Conservation (phyloP, 2,113 vertebrate genomes). For the Rallus limicola region DNA sequence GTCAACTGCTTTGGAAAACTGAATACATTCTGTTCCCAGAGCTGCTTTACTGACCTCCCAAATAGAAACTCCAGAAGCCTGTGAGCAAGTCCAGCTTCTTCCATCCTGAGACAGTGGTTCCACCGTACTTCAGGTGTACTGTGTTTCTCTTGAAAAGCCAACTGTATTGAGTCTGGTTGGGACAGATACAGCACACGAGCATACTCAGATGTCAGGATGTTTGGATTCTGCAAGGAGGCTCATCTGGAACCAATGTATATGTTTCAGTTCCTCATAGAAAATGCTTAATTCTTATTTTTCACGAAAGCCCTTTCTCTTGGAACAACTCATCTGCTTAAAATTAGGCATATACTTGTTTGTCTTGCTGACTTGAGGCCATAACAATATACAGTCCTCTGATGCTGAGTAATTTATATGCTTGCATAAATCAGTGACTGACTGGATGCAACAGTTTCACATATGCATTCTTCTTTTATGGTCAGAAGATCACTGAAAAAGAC, state of each 20-base stretch:
- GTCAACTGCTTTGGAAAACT: neutral
- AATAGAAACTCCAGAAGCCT: neutral
- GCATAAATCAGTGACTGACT: constrained; percentile 17
- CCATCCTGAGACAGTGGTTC: neutral
- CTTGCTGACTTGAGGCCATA: constrained; percentile 30
- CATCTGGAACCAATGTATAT: constrained; percentile 47
- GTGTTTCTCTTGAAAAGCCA: neutral
- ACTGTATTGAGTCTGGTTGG: neutral
- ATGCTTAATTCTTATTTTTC: constrained; percentile 35
- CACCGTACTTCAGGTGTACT: neutral
- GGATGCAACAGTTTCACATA: neutral
- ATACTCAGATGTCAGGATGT: neutral
- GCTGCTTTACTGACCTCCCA: neutral
- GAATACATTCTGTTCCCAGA: neutral
- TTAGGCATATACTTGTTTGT: constrained; percentile 41
- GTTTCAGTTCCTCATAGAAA: neutral
- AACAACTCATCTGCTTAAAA: constrained; percentile 54
- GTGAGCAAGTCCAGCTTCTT: neutral
- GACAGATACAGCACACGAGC: neutral
- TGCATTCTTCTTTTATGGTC: constrained; percentile 3
- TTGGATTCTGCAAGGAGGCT: neutral
- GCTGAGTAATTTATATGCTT: constrained; percentile 16
- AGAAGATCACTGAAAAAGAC: constrained; percentile 29
- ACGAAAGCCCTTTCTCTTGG: neutral
- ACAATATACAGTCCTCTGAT: constrained; percentile 1